A percentile compares a stretch with the other conserved stretches of the same genome.
Conservation (phyloP, 2,797 vertebrate genomes). For the Macroramphosus scolopax region DNA sequence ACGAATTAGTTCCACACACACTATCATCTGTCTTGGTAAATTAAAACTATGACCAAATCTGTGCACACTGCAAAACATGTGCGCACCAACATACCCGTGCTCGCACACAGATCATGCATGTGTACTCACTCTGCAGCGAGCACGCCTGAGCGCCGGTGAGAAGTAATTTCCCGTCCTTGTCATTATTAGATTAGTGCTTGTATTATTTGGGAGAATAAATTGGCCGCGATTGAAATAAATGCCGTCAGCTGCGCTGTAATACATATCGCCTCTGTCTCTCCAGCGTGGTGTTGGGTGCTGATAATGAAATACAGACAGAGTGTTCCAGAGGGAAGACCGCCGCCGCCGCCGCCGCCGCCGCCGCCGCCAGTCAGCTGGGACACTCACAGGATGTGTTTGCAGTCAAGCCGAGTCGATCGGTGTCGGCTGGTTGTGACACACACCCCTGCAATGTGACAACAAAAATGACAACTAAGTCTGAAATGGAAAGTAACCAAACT, state of each 20-base stretch:
- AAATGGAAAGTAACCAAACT: slow-evolving; percentile 10
- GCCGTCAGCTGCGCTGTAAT: slow-evolving; percentile 50
- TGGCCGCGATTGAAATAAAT: slow-evolving; percentile 63
- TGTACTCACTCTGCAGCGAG: slow-evolving; percentile 1
- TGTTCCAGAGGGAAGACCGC: slow-evolving; percentile 7
- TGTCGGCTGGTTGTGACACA: slow-evolving; percentile 1
- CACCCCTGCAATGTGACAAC: slow-evolving; percentile 9
- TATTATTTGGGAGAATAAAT: slow-evolving; percentile 72
- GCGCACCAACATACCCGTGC: background rate
- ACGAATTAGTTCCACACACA: slow-evolving; percentile 63
- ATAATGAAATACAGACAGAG: slow-evolving; percentile 36
- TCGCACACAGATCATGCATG: background rate
- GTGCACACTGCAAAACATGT: slow-evolving; percentile 1
- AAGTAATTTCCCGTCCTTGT: slow-evolving; percentile 70
- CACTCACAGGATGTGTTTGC: slow-evolving; percentile 9
- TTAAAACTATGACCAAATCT: slow-evolving; percentile 23
- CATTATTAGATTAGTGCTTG: slow-evolving; percentile 78
- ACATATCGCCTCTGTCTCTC: slow-evolving; percentile 41
- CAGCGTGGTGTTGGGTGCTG: slow-evolving; percentile 25
- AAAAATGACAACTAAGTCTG: slow-evolving; percentile 12
- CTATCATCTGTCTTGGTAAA: slow-evolving; percentile 16
- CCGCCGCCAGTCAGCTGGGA: slow-evolving; percentile 9
- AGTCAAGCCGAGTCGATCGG: slow-evolving; percentile 16
- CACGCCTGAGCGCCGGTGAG: slow-evolving; percentile 34
- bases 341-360: no score